Evolutionary conservation across 2,888 invertebrate genomes (phyloP).

Genomic region (Oscheius onirici): DNA sequence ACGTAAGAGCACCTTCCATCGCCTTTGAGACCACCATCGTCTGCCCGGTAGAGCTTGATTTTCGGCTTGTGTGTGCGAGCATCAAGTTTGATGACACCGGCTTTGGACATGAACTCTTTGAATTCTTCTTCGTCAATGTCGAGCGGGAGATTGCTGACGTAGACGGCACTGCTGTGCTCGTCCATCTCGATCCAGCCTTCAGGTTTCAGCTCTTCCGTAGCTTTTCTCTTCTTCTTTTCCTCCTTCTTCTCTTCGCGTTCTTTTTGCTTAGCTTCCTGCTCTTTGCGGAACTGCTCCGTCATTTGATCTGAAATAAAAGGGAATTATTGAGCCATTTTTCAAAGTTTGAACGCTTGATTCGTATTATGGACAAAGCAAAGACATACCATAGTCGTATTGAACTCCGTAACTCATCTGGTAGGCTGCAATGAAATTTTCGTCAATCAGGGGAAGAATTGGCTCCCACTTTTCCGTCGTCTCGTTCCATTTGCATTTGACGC

Average conservation of each 20-base stretch:
- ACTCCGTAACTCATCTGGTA: slow-evolving; percentile 89
- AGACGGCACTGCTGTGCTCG: slow-evolving; percentile 89
- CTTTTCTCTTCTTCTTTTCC: slow-evolving; percentile 52
- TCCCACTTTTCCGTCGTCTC: slow-evolving; percentile 90
- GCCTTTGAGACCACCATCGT: slow-evolving; percentile 86
- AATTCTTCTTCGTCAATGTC: slow-evolving; percentile 84
- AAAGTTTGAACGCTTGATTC: slow-evolving; percentile 36
- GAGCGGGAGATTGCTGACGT: slow-evolving; percentile 89
- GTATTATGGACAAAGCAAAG: background rate
- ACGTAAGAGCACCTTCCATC: slow-evolving; percentile 87
- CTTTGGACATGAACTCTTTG: slow-evolving; percentile 89
- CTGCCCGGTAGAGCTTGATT: slow-evolving; percentile 89
- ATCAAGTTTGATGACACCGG: slow-evolving; percentile 91
- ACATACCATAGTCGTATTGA: slow-evolving; percentile 46
- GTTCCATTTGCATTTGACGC: slow-evolving; percentile 77
- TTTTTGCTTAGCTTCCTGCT: slow-evolving; percentile 38
- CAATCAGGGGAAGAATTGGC: slow-evolving; percentile 79
- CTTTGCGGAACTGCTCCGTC: slow-evolving; percentile 44
- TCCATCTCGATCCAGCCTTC: slow-evolving; percentile 89
- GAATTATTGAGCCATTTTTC: too few relatives aligned
- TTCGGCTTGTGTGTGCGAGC: slow-evolving; percentile 82
- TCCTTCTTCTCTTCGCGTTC: slow-evolving; percentile 51
- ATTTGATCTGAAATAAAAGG: slow-evolving; percentile 61
- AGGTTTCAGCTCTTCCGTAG: slow-evolving; percentile 28
- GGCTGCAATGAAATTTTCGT: slow-evolving; percentile 92